Base-by-base conservation (phyloP, 2,888 invertebrate species). In the Sphaeridia pumilis region DNA sequence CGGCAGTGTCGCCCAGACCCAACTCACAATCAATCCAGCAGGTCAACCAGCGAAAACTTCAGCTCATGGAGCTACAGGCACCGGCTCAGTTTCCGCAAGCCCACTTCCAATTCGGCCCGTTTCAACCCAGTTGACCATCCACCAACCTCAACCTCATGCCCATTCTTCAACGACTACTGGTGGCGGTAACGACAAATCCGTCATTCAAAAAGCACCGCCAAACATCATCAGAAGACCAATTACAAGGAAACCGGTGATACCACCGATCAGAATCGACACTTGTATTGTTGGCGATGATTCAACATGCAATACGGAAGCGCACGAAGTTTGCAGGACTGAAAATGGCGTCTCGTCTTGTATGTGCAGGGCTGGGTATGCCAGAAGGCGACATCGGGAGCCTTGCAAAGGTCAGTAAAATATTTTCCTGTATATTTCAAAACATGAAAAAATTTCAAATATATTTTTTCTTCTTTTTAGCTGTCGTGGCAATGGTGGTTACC, bases 241-340 rank as follows among this genome's bases (percentile, higher is more conserved):
- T 17, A 59, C 60, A 14, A 56, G 60, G 14, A 42, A 48, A n/a
- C 65, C 60, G 2, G 38, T 57, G 21, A 51, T 59, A 42, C 61
- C 60, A n/a, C 60, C 65, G 21, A 66, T 60, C 67, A 68, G 90
- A 63, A 92, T 92, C 57, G 92, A 92, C 69, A 92, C 92, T 0
- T 92, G 92, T 66, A 90, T 92, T 21, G 90, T 92, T 0, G 92
- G 90, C 0, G 90, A 92, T 65, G 87, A 88, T 65, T 83, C 86
- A 1, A 90, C 92, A 0, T 92, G 92, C 64, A 89, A 90, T 67
- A 79, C 81, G 51, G 83, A 86, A 1, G 86, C 89, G 68, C 84
- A 87, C 66, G 92, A 92, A 69, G 81, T 82, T 48, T 92, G 92
- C 67, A 78, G 82, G 57, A 92, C 89, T 0, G 87, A 87, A 71